Evolutionary conservation across 2,888 invertebrate genomes (phyloP), one percentile per base, ranked within the genome.

Genomic region (Rhogogaster chlorosoma): DNA sequence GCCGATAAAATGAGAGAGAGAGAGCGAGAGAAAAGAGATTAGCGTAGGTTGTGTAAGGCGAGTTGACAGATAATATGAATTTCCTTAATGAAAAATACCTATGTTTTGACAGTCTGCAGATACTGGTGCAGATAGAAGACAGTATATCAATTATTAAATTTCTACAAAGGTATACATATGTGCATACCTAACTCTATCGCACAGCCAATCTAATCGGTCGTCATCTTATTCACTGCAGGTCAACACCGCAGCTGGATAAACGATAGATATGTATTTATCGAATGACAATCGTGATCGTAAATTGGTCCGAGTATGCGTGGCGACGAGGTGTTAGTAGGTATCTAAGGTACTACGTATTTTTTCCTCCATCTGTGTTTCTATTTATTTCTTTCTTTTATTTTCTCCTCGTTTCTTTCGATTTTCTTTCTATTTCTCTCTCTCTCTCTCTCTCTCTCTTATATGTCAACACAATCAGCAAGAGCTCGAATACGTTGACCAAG

Each of bases 191-290:
- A 9, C n/a, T 42, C 15, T 32, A 80, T 80, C 57, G 61, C 3
- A 9, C 57, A 38, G 61, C 22, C 80, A n/a, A 80, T 80, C 80
- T 80, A 80, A 80, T 80, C 80, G 61, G 36, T 61, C 80, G 75
- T 75, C 42, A 75, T 75, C 75, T 42, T 6, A 67, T n/a, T 36
- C 32, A 4, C 36, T 9, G 75, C 75, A 22, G 70, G 70, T 75
- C 45, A 75, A 15, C 75, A 22, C 42, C 45, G 45, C 36, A 32
- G n/a, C 70, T 36, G 70, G 70, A 70, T 36, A 70, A 70, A 36
- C 70, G 36, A 36, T 29, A 61, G 22, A 0, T 61, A 26, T 61
- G 18, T 61, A 61, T 61, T 22, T 61, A 61, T 61, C 61, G 61
- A 61, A 12, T 26, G 22, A 61, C 26, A 32, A 18, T 70, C 26